Evolutionary conservation across 2,888 invertebrate genomes (phyloP).

Genomic region (Amiota communis): DNA sequence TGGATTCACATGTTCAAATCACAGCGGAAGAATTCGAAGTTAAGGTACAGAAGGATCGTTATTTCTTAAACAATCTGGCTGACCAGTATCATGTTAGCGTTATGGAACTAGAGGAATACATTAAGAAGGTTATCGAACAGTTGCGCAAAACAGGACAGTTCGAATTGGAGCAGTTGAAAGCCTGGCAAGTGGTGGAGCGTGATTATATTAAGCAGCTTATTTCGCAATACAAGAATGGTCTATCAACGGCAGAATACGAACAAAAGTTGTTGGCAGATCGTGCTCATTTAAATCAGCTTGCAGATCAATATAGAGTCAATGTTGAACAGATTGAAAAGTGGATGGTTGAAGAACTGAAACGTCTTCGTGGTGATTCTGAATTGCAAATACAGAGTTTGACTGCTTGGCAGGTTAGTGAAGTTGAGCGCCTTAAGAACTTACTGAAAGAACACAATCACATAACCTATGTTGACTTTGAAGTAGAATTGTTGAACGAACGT

Average conservation of each 20-base stretch:
- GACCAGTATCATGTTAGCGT: slow-evolving; percentile 67
- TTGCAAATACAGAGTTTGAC: slow-evolving; percentile 60
- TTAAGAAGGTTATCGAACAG: slow-evolving; percentile 67
- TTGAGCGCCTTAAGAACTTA: slow-evolving; percentile 61
- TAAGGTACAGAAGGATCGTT: slow-evolving; percentile 66
- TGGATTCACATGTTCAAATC: slow-evolving; percentile 66
- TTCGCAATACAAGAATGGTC: slow-evolving; percentile 58
- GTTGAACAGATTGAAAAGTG: slow-evolving; percentile 69
- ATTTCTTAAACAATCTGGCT: slow-evolving; percentile 62
- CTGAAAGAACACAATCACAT: slow-evolving; percentile 65
- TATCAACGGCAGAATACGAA: slow-evolving; percentile 66
- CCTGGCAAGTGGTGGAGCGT: slow-evolving; percentile 68
- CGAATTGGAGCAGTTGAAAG: slow-evolving; percentile 66
- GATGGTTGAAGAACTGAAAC: slow-evolving; percentile 67
- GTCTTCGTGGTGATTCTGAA: slow-evolving; percentile 59
- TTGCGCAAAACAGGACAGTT: slow-evolving; percentile 66
- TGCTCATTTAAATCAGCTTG: slow-evolving; percentile 65
- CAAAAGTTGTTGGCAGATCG: slow-evolving; percentile 65
- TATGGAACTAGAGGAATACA: slow-evolving; percentile 66
- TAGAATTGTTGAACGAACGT: slow-evolving; percentile 63
- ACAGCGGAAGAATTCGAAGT: slow-evolving; percentile 66
- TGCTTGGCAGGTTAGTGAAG: slow-evolving; percentile 65
- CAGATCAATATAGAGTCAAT: slow-evolving; percentile 65
- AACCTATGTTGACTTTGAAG: slow-evolving; percentile 65
- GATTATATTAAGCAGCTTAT: slow-evolving; percentile 67